Percentiles rank a stretch among this genome's conserved stretches.
Evolutionary conservation across 2,888 invertebrate species (phyloP).

Genomic region (Microctonus brassicae): DNA sequence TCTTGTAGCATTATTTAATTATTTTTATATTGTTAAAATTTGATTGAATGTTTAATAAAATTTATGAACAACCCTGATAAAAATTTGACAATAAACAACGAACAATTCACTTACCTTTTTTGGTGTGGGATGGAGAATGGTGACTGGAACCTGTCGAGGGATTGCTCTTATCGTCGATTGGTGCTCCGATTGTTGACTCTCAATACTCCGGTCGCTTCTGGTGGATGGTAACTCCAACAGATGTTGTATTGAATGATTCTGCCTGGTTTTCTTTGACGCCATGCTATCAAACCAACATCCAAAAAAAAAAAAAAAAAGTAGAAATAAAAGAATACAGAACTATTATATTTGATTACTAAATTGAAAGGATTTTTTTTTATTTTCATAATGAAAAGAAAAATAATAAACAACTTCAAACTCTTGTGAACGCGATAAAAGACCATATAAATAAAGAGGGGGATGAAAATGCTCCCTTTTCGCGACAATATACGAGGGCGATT

Average conservation of each 20-base stretch:
- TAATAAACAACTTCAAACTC: background rate
- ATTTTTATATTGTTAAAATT: background rate
- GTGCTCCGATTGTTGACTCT: constrained; percentile 48
- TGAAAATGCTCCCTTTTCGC: background rate
- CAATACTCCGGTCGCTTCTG: constrained; percentile 62
- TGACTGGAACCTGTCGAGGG: constrained; percentile 64
- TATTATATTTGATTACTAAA: background rate
- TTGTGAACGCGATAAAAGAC: constrained; percentile 13
- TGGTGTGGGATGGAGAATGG: constrained; percentile 65
- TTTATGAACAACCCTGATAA: no score
- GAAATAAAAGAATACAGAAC: background rate
- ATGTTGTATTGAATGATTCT: constrained; percentile 73
- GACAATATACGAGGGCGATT: constrained; percentile 25
- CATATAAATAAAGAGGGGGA: background rate
- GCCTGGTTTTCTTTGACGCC: constrained; percentile 70
- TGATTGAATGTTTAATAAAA: background rate
- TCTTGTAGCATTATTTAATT: background rate
- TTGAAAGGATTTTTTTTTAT: background rate
- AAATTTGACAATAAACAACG: no score
- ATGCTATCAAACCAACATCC: constrained; percentile 57
- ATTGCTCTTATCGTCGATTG: constrained; percentile 51
- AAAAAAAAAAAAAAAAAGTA: constrained; percentile 9
- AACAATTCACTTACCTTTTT: constrained; percentile 70
- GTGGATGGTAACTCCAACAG: constrained; percentile 71
- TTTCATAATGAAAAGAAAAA: background rate